These are phyloP conservation scores for Graptemys geographica DNA, from an alignment of 2,797 vertebrate genomes.

Conservation along the genomic window DNA sequence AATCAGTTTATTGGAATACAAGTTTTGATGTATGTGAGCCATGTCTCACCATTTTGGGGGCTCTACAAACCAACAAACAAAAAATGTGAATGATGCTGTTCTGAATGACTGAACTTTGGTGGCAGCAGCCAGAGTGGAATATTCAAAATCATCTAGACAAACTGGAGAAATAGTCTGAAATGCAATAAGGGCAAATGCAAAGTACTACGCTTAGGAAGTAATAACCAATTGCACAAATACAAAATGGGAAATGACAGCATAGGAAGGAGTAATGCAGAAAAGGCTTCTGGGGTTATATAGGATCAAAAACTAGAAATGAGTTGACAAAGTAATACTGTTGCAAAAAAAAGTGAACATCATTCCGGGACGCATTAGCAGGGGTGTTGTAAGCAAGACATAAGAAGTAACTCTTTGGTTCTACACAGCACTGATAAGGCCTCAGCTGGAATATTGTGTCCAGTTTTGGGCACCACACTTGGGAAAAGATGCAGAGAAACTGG, in stretches of 20 bases:
- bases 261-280: not conserved
- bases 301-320: not conserved
- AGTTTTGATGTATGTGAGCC: not conserved
- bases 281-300: not conserved
- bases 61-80: not conserved
- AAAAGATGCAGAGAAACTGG: not conserved
- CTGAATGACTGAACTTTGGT: not conserved
- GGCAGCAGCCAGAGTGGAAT: not conserved
- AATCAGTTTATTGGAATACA: not conserved
- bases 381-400: not conserved
- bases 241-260: not conserved
- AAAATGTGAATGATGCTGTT: not conserved
- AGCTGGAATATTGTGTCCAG: not conserved
- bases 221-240: no score
- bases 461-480: not conserved
- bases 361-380: not conserved
- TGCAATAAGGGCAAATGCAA: not conserved
- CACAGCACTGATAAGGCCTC: not conserved
- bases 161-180: not conserved
- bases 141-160: not conserved
- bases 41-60: not conserved
- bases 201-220: not conserved
- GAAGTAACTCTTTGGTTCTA: not conserved
- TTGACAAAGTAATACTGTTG: not conserved
- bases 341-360: not conserved